phyloP scores from a whole-genome alignment of 2,888 invertebrate genomes.

The Entomobrya proxima region DNA sequence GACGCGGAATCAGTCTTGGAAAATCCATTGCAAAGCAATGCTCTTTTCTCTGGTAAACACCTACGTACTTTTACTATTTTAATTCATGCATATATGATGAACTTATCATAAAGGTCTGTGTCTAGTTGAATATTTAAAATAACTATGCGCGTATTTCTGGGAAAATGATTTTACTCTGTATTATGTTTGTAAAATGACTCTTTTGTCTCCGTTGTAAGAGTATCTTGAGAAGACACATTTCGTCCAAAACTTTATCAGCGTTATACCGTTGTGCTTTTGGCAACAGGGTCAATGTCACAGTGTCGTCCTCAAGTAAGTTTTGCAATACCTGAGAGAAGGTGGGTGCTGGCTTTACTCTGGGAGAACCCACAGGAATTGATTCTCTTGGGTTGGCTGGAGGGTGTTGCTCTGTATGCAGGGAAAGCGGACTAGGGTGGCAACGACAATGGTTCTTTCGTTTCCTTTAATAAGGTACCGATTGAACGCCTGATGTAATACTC shows the following conservation, averaged over 20 bases:
- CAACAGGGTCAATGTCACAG: conserved; percentile 55
- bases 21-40: conserved; percentile 17
- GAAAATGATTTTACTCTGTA: too few species aligned
- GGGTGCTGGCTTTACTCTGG: conserved; percentile 63
- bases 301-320: conserved; percentile 57
- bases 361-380: conserved; percentile 20
- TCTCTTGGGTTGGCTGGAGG: neutral
- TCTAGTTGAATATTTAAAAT: neutral
- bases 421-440: neutral
- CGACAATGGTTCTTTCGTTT: too few species aligned
- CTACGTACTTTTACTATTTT: conserved; percentile 44
- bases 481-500: too few species aligned
- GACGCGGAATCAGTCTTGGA: neutral
- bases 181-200: conserved; percentile 53
- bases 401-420: neutral
- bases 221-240: conserved; percentile 44
- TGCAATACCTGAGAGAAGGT: conserved; percentile 66
- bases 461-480: too few species aligned
- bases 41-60: conserved; percentile 44
- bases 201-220: conserved; percentile 48
- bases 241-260: conserved; percentile 40
- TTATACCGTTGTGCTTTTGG: conserved; percentile 53
- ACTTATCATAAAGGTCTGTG: neutral
- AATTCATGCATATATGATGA: neutral
- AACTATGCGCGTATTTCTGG: too few species aligned